Percentiles rank a stretch among this genome's conserved stretches.
phyloP scores from a whole-genome alignment of 2,113 vertebrate species.

The Leptocoma aspasia region DNA sequence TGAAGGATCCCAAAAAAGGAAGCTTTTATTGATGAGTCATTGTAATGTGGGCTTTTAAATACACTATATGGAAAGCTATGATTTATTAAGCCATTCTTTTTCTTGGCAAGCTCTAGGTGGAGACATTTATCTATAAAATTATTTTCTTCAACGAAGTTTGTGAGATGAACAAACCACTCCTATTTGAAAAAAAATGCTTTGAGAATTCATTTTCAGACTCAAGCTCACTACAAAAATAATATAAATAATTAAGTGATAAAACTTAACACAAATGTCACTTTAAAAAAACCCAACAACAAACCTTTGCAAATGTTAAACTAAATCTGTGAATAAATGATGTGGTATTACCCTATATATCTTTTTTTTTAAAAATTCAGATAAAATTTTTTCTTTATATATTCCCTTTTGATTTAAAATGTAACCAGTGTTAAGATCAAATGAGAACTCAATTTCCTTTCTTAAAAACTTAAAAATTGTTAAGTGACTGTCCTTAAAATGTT shows the following conservation, averaged over 20 bases:
- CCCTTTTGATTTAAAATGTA: background rate
- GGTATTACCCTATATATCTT: background rate
- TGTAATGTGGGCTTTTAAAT: background rate
- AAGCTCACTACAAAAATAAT: background rate
- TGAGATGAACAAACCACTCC: background rate
- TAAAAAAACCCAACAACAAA: background rate
- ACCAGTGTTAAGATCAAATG: background rate
- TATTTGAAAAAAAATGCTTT: background rate
- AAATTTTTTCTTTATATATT: background rate
- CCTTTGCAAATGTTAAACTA: constrained; percentile 17
- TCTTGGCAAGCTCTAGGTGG: constrained; percentile 60
- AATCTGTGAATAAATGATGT: constrained; percentile 3
- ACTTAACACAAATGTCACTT: background rate
- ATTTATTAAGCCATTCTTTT: background rate
- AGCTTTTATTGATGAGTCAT: background rate
- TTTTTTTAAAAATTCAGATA: background rate
- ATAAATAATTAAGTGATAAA: constrained; percentile 33
- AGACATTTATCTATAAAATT: constrained; percentile 63
- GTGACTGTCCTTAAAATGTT: background rate
- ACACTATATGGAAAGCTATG: background rate
- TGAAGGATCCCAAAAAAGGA: background rate
- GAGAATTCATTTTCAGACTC: constrained; percentile 9
- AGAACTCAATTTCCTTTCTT: background rate
- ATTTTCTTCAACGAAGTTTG: background rate
- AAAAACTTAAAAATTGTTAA: background rate